These are phyloP conservation scores for Oreochromis aureus DNA, from an alignment of 2,113 vertebrate genomes.

Conservation along the genomic window DNA sequence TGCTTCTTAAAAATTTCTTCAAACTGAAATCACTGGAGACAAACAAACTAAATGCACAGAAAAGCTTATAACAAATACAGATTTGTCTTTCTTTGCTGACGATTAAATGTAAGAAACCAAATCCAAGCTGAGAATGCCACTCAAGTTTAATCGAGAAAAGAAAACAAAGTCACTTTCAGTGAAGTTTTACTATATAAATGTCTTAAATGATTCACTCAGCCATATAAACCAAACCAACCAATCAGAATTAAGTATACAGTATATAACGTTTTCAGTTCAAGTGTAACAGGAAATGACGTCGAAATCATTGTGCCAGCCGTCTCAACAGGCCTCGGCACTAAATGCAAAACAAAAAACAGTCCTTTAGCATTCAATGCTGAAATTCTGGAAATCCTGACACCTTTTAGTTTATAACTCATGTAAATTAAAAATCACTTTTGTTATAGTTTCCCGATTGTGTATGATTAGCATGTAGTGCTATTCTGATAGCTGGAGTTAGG, in stretches of 20 bases:
- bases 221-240: not conserved
- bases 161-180: not conserved
- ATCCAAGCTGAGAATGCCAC: not conserved
- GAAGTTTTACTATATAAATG: not conserved
- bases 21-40: not conserved
- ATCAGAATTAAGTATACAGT: not conserved
- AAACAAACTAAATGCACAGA: not conserved
- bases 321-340: not conserved
- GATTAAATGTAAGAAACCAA: not conserved
- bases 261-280: not conserved
- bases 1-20: not conserved
- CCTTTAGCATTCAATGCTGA: not conserved
- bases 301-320: not conserved
- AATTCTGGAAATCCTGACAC: not conserved
- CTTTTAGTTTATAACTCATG: not conserved
- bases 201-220: not conserved
- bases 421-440: not conserved
- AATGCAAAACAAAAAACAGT: not conserved
- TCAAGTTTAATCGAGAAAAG: conserved; percentile 39
- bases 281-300: not conserved
- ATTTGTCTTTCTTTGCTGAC: not conserved
- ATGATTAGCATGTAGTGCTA: not conserved
- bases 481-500: not conserved
- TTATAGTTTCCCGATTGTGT: not conserved
- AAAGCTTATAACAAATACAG: not conserved